Conservation (phyloP, 2,113 vertebrate genomes). For the Toxostoma redivivum region DNA sequence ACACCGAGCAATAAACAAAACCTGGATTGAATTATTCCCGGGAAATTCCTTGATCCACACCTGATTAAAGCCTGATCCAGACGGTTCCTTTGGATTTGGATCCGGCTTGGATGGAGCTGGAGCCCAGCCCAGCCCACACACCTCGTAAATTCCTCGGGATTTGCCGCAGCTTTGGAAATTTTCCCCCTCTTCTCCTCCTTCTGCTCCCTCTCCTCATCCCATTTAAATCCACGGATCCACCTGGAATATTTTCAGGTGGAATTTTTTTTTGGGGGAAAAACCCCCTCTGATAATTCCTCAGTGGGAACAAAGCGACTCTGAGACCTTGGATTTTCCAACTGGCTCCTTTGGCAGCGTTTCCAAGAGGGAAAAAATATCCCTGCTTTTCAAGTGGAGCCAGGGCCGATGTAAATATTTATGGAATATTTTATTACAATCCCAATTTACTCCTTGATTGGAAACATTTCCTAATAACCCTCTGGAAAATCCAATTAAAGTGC, state of each 20-base stretch:
- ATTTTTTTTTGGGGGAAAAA: slow-evolving; percentile 66
- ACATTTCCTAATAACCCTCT: slow-evolving; percentile 68
- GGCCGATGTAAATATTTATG: slow-evolving; percentile 73
- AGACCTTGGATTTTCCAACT: background rate
- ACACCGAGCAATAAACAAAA: slow-evolving; percentile 77
- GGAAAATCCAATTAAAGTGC: slow-evolving; percentile 74
- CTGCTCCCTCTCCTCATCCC: background rate
- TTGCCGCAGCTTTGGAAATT: slow-evolving; percentile 59
- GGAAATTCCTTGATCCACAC: slow-evolving; percentile 85
- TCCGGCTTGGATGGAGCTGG: slow-evolving; percentile 80
- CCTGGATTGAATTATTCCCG: slow-evolving; percentile 88
- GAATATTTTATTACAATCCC: slow-evolving; percentile 59
- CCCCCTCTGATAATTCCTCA: slow-evolving; percentile 22
- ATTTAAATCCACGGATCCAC: background rate
- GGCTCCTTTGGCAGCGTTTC: background rate
- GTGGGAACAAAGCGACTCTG: background rate
- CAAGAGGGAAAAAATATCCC: background rate
- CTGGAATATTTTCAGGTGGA: slow-evolving; percentile 52
- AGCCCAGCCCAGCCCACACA: slow-evolving; percentile 76
- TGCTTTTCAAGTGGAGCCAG: slow-evolving; percentile 62
- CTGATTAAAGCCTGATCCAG: slow-evolving; percentile 93
- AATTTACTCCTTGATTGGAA: slow-evolving; percentile 56
- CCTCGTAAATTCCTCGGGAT: slow-evolving; percentile 78
- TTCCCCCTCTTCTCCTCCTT: background rate
- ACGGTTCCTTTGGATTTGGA: slow-evolving; percentile 84